Conservation (phyloP, 2,888 invertebrate species). For the Mallateleia sp. region DNA sequence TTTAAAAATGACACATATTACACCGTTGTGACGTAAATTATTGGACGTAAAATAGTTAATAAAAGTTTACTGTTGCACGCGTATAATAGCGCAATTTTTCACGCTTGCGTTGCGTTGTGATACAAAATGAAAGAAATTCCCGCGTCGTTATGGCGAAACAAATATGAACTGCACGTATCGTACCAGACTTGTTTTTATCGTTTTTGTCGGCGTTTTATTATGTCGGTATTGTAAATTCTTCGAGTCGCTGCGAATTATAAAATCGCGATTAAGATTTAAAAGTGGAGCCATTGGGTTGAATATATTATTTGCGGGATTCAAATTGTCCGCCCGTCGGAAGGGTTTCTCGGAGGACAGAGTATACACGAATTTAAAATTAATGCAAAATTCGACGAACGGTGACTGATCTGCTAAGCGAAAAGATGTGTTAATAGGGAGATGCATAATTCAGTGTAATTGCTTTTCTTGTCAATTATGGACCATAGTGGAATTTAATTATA, state of each 20-base stretch:
- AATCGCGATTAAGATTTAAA: too few species aligned
- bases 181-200: constrained; percentile 5
- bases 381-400: too few species aligned
- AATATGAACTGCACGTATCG: constrained; percentile 5
- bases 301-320: too few species aligned
- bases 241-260: background rate
- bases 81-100: constrained; percentile 21
- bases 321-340: too few species aligned
- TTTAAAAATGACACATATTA: background rate
- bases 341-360: too few species aligned
- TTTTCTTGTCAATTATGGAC: constrained; percentile 20
- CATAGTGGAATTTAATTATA: constrained; percentile 28
- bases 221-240: constrained; percentile 13
- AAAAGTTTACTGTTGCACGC: constrained; percentile 16
- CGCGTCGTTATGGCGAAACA: background rate
- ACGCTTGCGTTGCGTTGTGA: constrained; percentile 13
- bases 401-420: background rate
- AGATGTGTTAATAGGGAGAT: background rate
- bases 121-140: constrained; percentile 12
- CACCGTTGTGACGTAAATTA: constrained; percentile 10
- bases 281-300: too few species aligned
- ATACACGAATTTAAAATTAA: too few species aligned
- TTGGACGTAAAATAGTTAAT: constrained; percentile 34
- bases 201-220: constrained; percentile 10
- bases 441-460: background rate